Evolutionary conservation across 2,797 vertebrate species (phyloP).

Genomic region (Lindbergichthys nudifrons): DNA sequence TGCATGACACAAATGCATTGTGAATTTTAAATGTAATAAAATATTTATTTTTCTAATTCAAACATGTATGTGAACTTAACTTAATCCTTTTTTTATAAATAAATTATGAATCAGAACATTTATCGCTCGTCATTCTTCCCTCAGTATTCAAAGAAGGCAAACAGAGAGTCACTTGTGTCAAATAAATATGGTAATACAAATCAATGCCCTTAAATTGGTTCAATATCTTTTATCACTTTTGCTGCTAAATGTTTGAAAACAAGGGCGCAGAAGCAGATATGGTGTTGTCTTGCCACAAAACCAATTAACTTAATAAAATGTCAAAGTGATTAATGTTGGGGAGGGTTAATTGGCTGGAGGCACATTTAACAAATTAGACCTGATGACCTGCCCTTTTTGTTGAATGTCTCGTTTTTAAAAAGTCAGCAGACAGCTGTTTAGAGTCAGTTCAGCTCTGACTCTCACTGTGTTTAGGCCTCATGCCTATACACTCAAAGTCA

Average conservation of each 20-base stretch:
- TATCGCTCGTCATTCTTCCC: conserved; percentile 19
- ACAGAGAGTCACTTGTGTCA: neutral
- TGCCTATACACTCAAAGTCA: neutral
- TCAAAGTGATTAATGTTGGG: conserved; percentile 45
- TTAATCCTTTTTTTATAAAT: conserved; percentile 68
- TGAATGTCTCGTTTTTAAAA: conserved; percentile 29
- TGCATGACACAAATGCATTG: conserved; percentile 64
- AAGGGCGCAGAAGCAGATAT: conserved; percentile 14
- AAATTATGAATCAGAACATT: conserved; percentile 55
- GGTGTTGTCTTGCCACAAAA: conserved; percentile 30
- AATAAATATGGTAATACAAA: neutral
- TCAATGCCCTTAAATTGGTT: conserved; percentile 20
- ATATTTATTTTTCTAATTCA: conserved; percentile 81
- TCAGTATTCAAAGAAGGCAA: neutral
- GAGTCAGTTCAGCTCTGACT: conserved; percentile 11
- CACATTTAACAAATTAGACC: conserved; percentile 31
- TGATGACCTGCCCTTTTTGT: conserved; percentile 23
- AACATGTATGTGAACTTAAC: conserved; percentile 69
- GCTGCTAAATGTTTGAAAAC: conserved; percentile 35
- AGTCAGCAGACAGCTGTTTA: conserved; percentile 2
- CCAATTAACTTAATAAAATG: conserved; percentile 60
- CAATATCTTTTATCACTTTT: conserved; percentile 23
- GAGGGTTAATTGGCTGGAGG: conserved; percentile 32
- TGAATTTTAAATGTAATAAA: conserved; percentile 69
- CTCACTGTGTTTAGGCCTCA: neutral